phyloP scores from a whole-genome alignment of 2,888 invertebrate species.

The Apodemia mormo region DNA sequence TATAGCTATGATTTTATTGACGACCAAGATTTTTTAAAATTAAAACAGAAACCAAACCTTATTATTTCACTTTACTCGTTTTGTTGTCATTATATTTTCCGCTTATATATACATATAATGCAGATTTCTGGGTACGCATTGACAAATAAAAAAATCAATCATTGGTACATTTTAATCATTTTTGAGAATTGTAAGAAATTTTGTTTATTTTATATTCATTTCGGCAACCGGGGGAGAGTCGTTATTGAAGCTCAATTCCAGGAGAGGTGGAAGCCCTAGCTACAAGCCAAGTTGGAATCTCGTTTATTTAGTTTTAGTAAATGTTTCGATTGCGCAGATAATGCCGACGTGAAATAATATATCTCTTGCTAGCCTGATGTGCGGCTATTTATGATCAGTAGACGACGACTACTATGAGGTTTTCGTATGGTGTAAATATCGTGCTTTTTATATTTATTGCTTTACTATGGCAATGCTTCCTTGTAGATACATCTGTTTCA shows the following conservation, averaged over 20 bases:
- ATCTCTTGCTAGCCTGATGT: neutral
- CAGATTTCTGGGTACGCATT: no score
- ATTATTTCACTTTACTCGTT: no score
- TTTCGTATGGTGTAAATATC: conserved; percentile 5
- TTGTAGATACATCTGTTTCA: neutral
- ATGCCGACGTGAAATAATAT: conserved; percentile 6
- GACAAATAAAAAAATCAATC: no score
- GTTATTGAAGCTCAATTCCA: neutral
- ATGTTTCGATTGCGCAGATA: conserved; percentile 15
- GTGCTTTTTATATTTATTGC: conserved; percentile 7
- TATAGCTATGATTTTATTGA: no score
- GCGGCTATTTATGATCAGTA: conserved; percentile 9
- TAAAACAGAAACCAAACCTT: no score
- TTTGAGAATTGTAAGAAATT: neutral
- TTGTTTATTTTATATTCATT: neutral
- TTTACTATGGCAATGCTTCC: neutral
- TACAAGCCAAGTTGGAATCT: conserved; percentile 4
- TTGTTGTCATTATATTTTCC: no score
- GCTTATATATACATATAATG: no score
- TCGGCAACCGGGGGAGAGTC: neutral
- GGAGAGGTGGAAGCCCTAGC: neutral
- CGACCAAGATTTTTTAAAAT: no score
- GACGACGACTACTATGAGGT: conserved; percentile 9
- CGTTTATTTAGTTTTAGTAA: conserved; percentile 15
- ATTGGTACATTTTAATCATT: no score